These are phyloP conservation scores for Lacanobia wlatinum DNA, from an alignment of 2,888 invertebrate genomes.

Conservation along the genomic window DNA sequence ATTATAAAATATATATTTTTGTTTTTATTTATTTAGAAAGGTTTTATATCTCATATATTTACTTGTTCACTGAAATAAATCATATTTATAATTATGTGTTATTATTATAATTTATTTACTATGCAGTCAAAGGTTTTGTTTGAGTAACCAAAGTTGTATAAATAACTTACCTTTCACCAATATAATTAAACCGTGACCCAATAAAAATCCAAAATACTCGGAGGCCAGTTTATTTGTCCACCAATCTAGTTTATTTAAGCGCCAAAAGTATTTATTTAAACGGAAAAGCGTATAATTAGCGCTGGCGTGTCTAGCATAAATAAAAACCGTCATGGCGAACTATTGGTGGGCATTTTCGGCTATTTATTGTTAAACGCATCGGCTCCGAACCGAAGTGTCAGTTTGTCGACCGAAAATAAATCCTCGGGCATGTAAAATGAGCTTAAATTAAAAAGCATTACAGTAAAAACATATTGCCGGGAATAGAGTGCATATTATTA, in stretches of 20 bases:
- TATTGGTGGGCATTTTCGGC: constrained; percentile 55
- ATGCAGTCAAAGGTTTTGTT: neutral
- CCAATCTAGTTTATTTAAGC: constrained; percentile 40
- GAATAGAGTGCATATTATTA: constrained; percentile 23
- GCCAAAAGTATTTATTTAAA: constrained; percentile 47
- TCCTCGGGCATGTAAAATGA: constrained; percentile 50
- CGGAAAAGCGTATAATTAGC: constrained; percentile 53
- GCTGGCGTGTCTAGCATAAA: constrained; percentile 57
- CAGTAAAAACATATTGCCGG: constrained; percentile 25
- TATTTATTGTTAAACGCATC: constrained; percentile 59
- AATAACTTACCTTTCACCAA: neutral
- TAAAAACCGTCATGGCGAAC: constrained; percentile 59
- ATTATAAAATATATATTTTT: neutral
- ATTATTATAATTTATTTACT: too few species aligned
- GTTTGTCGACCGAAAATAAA: constrained; percentile 64
- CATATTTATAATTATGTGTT: too few species aligned
- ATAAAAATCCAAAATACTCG: constrained; percentile 5
- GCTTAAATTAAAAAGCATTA: constrained; percentile 48
- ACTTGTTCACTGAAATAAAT: neutral
- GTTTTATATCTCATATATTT: neutral
- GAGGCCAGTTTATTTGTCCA: neutral
- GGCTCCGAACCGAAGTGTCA: constrained; percentile 61
- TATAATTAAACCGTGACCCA: neutral
- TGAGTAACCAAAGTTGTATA: neutral
- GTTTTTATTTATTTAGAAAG: neutral